phyloP scores from a whole-genome alignment of 2,797 vertebrate genomes.

The Tokudaia tokunoshimensis region DNA sequence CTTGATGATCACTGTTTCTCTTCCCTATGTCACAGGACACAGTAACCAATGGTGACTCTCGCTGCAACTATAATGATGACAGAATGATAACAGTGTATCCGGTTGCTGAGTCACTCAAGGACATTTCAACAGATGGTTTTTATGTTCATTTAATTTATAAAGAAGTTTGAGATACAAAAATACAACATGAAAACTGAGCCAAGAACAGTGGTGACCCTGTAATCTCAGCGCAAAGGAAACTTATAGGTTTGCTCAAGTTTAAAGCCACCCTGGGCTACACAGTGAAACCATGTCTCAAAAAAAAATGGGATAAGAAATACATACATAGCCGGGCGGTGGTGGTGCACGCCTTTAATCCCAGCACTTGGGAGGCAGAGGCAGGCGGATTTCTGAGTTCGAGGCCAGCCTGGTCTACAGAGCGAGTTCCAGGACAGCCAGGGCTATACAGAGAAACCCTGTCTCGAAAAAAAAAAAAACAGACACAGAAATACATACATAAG shows the following conservation, averaged over 20 bases:
- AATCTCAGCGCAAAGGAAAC: neutral
- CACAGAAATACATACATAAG: neutral
- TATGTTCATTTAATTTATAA: constrained; percentile 48
- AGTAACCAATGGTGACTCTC: neutral
- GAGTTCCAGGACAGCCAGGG: too few species aligned
- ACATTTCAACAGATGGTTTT: constrained; percentile 27
- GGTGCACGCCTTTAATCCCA: too few species aligned
- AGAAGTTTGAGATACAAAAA: constrained; percentile 18
- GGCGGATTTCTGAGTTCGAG: too few species aligned
- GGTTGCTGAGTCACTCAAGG: neutral
- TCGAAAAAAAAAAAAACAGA: too few species aligned
- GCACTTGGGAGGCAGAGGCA: too few species aligned
- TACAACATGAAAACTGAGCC: constrained; percentile 4
- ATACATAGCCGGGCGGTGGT: too few species aligned
- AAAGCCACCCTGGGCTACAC: neutral
- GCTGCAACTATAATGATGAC: constrained; percentile 15
- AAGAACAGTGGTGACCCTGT: neutral
- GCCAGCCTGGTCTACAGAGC: too few species aligned
- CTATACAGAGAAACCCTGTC: too few species aligned
- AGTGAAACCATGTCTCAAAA: neutral
- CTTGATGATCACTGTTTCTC: neutral
- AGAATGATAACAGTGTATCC: neutral
- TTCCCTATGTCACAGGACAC: neutral
- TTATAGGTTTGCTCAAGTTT: neutral
- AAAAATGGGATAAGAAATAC: neutral